Evolutionary conservation across 2,888 invertebrate genomes (phyloP), one percentile per base, ranked within the genome.

Genomic region (Thera obeliscata): DNA sequence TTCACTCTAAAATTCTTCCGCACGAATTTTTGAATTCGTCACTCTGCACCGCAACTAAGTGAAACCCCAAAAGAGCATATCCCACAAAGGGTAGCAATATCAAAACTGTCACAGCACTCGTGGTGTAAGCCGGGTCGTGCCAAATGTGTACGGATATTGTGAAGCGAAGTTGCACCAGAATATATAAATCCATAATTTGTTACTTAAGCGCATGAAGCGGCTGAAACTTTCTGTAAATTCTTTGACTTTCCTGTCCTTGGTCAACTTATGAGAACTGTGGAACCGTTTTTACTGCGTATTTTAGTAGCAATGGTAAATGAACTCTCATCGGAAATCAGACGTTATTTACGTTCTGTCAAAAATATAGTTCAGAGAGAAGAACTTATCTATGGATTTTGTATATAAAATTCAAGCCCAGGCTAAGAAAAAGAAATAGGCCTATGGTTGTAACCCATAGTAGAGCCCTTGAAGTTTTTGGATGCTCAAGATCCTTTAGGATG

Each of bases 91-190:
- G 59, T 43, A 2, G 52, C 46, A 61, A 66, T 68, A 61, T 68
- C 68, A 68, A 64, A 71, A 66, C 68, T 66, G 71, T 71, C 70
- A 70, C 48, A 56, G 59, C 70, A 67, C 67, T 71, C 63, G 38
- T 50, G 58, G 56, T 48, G 63, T 63, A 63, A 61, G 67, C 62
- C 67, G 63, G 70, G 12, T 60, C 22, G 59, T 69, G 71, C 74
- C 70, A 74, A 72, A 73, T 68, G 61, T 69, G 67, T 52, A 41
- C 50, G 54, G 49, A 68, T 68, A 68, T 66, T 68, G 63, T 43
- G 57, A 35, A 35, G 33, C 3, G 33, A 9, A 2, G 8, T 49
- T 4, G 56, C 43, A 69, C 9, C 46, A 60, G 11, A 69, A 69
- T 69, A 54, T 63, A 50, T 56, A 60, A 67, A 60, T 52, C 49